These are phyloP conservation scores for Deladenus siricidicola DNA, from an alignment of 2,888 invertebrate species.

Conservation along the genomic window DNA sequence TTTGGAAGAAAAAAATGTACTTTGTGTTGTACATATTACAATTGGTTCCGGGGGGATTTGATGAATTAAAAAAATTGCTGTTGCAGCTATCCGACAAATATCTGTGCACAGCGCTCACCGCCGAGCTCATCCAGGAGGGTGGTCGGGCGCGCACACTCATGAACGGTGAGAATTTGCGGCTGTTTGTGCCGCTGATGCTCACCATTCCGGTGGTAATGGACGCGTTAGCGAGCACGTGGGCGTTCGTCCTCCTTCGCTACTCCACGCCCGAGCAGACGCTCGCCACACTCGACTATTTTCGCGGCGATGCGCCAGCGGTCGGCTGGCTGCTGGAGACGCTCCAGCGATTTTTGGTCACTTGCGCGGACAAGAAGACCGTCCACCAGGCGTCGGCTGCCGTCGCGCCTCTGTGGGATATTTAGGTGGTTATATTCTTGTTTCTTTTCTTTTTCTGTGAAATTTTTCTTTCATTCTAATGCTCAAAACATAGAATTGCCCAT, in stretches of 20 bases:
- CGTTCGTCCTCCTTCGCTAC: conserved; percentile 13
- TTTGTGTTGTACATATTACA: background rate
- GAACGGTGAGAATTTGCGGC: conserved; percentile 31
- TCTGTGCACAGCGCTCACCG: conserved; percentile 32
- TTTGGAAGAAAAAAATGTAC: background rate
- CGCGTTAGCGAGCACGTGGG: conserved; percentile 5
- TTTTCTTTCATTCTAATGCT: too few relatives aligned
- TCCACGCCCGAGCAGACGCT: background rate
- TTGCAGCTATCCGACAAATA: conserved; percentile 44
- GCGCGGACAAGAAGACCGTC: background rate
- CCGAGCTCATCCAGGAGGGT: conserved; percentile 29
- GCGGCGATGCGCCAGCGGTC: background rate
- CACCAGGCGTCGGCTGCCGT: background rate
- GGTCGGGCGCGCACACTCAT: conserved; percentile 32
- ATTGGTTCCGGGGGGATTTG: background rate
- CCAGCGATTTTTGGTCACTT: conserved; percentile 1
- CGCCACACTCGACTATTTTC: conserved; percentile 1
- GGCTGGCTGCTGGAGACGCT: conserved; percentile 13
- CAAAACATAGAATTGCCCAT: too few relatives aligned
- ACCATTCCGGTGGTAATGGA: conserved; percentile 6
- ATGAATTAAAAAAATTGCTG: background rate
- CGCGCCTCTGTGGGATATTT: background rate
- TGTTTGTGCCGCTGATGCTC: conserved; percentile 29
- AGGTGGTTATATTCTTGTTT: too few relatives aligned
- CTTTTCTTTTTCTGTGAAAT: too few relatives aligned